These are phyloP conservation scores for Exocentrus adspersus DNA, from an alignment of 2,888 invertebrate species.

Conservation along the genomic window DNA sequence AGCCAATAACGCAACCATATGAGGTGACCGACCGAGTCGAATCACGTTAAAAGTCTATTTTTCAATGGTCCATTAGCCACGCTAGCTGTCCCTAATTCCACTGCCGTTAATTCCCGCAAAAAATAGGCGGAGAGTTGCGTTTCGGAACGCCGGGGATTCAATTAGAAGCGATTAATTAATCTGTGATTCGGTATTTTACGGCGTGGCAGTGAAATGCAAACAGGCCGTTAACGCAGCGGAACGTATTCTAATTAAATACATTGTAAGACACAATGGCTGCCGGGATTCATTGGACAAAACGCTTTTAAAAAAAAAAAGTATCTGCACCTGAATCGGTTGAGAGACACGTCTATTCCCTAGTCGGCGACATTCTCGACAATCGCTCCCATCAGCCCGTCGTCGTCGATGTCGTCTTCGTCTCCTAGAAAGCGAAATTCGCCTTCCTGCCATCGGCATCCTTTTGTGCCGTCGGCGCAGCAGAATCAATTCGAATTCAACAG, in stretches of 20 bases:
- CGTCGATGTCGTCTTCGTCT: too few species aligned
- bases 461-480: not conserved
- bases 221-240: too few species aligned
- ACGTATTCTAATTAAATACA: too few species aligned
- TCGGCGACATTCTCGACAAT: too few species aligned
- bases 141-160: conserved; percentile 18
- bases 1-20: conserved; percentile 18
- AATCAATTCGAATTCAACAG: conserved; percentile 10
- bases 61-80: conserved; percentile 30
- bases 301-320: too few species aligned
- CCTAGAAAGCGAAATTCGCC: not conserved
- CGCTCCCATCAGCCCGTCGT: not conserved
- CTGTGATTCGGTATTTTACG: conserved; percentile 8
- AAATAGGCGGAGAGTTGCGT: conserved; percentile 21
- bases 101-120: conserved; percentile 31
- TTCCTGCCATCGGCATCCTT: not conserved
- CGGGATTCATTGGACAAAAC: too few species aligned
- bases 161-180: conserved; percentile 16
- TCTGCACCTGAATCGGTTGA: too few species aligned
- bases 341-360: too few species aligned
- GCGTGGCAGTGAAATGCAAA: conserved; percentile 4
- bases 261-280: too few species aligned
- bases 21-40: conserved; percentile 32
- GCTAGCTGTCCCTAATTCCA: conserved; percentile 26
- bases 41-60: conserved; percentile 30